A percentile compares a stretch with the other conserved stretches of the same genome.
Conservation (phyloP, 2,888 invertebrate genomes). For the Nemurella pictetii region DNA sequence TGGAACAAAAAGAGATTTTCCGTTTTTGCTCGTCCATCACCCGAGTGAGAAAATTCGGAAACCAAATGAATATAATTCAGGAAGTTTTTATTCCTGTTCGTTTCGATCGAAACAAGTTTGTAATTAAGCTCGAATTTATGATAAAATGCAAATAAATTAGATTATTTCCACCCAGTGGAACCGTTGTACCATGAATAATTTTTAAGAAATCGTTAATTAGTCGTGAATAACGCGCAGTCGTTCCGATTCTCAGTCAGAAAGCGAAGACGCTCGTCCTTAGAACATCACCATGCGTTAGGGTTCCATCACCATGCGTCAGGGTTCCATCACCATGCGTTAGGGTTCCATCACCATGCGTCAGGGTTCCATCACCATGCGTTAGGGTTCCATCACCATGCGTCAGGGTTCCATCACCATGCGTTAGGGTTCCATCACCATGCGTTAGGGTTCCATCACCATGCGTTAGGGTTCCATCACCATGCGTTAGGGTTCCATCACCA, state of each 20-base stretch:
- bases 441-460: no score
- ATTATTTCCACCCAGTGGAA: not conserved
- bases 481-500: no score
- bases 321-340: no score
- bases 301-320: no score
- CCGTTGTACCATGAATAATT: slow-evolving; percentile 15
- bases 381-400: no score
- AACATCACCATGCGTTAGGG: no score
- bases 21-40: slow-evolving; percentile 22
- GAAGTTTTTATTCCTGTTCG: not conserved
- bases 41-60: slow-evolving; percentile 12
- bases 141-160: not conserved
- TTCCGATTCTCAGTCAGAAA: slow-evolving; percentile 14
- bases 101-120: not conserved
- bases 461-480: no score
- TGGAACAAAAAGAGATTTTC: slow-evolving; percentile 6
- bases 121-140: not conserved
- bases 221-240: slow-evolving; percentile 20
- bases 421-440: no score
- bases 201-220: slow-evolving; percentile 27
- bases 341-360: no score
- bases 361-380: no score
- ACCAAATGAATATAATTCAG: not conserved
- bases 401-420: no score
- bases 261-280: not conserved